These are phyloP conservation scores for Eurosta solidaginis DNA, from an alignment of 1,140 invertebrate genomes.

Conservation along the genomic window DNA sequence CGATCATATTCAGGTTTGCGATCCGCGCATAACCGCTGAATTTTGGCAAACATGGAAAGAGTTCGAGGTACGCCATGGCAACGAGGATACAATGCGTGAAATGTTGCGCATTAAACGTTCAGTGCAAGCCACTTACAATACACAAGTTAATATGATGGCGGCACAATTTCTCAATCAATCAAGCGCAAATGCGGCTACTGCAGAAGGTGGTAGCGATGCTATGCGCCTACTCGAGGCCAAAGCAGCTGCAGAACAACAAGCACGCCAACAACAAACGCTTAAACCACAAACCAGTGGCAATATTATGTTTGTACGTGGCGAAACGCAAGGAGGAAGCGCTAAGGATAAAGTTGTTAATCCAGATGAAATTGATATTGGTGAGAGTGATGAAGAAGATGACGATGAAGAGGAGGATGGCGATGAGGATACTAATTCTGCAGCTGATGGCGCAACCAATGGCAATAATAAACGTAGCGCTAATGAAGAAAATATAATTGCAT, in stretches of 20 bases:
- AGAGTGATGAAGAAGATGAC: slow-evolving; percentile 77
- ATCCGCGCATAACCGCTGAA: slow-evolving; percentile 89
- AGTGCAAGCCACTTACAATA: slow-evolving; percentile 96
- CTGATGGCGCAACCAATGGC: slow-evolving; percentile 43
- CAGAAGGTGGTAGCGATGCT: slow-evolving; percentile 75
- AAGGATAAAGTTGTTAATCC: slow-evolving; percentile 83
- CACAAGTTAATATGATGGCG: slow-evolving; percentile 97
- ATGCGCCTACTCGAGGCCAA: slow-evolving; percentile 88
- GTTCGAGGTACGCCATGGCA: slow-evolving; percentile 99
- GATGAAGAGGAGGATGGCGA: slow-evolving; percentile 69
- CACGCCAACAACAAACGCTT: slow-evolving; percentile 60
- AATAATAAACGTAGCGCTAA: slow-evolving; percentile 66
- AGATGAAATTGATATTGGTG: slow-evolving; percentile 91
- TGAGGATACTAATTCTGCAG: too few species aligned
- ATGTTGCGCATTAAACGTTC: slow-evolving; percentile 98
- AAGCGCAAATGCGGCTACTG: slow-evolving; percentile 68
- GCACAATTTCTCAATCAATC: slow-evolving; percentile 90
- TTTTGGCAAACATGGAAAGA: slow-evolving; percentile 99
- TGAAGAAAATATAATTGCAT: slow-evolving; percentile 62
- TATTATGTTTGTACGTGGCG: slow-evolving; percentile 84
- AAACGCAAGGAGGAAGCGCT: slow-evolving; percentile 76
- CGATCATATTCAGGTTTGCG: slow-evolving; percentile 82
- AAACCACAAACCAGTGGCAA: slow-evolving; percentile 60
- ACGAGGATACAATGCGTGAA: slow-evolving; percentile 99
- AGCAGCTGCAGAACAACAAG: slow-evolving; percentile 67